These are phyloP conservation scores for Gephyroberyx darwinii DNA, from an alignment of 2,797 vertebrate genomes.

Conservation along the genomic window DNA sequence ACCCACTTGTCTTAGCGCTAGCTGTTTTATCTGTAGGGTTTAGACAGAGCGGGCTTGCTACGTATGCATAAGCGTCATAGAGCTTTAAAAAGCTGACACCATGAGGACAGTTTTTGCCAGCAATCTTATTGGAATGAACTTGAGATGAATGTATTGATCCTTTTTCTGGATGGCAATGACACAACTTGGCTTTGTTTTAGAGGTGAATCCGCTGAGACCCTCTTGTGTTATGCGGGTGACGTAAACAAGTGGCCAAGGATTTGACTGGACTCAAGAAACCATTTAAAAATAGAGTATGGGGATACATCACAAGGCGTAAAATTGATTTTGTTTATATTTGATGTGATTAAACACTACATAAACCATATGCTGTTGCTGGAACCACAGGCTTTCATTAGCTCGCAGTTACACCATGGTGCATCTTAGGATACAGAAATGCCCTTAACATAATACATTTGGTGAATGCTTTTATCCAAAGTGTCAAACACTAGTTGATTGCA, in stretches of 20 bases:
- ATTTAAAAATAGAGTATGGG: slow-evolving; percentile 61
- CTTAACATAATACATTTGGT: slow-evolving; percentile 63
- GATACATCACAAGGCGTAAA: background rate
- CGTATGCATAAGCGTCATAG: slow-evolving; percentile 44
- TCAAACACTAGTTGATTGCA: background rate
- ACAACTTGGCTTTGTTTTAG: slow-evolving; percentile 66
- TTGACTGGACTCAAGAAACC: slow-evolving; percentile 63
- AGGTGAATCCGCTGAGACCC: slow-evolving; percentile 72
- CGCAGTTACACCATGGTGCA: background rate
- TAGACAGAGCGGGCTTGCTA: slow-evolving; percentile 33
- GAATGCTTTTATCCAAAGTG: slow-evolving; percentile 64
- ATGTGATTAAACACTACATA: slow-evolving; percentile 63
- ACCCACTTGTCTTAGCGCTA: slow-evolving; percentile 26
- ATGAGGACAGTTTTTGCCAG: slow-evolving; percentile 58
- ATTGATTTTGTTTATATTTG: slow-evolving; percentile 71
- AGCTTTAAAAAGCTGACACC: slow-evolving; percentile 72
- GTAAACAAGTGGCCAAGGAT: slow-evolving; percentile 50
- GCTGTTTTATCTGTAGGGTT: slow-evolving; percentile 32
- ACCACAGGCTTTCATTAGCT: slow-evolving; percentile 52
- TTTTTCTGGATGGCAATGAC: slow-evolving; percentile 65
- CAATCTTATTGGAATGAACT: slow-evolving; percentile 76
- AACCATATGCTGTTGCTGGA: slow-evolving; percentile 44
- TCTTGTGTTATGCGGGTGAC: slow-evolving; percentile 58
- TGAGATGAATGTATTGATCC: slow-evolving; percentile 79
- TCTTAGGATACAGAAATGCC: slow-evolving; percentile 54